Evolutionary conservation across 1,140 invertebrate genomes (phyloP).

Genomic region (Acromyrmex heyeri): DNA sequence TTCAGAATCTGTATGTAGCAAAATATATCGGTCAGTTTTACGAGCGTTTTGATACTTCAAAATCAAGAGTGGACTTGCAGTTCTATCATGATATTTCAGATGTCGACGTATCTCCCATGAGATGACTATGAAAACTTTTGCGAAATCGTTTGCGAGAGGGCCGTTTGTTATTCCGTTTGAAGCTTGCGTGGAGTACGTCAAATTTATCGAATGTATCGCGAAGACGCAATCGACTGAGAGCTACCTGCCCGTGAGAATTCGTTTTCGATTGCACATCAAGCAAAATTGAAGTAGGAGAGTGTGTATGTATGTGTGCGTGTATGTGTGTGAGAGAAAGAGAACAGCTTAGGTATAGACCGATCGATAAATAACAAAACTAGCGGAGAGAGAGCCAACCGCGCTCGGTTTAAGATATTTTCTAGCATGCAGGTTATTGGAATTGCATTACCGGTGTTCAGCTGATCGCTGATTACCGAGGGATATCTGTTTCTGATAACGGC

Average conservation of each 20-base stretch:
- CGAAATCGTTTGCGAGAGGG: constrained; percentile 48
- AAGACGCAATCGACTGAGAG: constrained; percentile 16
- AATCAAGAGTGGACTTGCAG: constrained; percentile 38
- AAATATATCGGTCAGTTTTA: constrained; percentile 28
- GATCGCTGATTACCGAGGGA: constrained; percentile 72
- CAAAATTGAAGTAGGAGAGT: not conserved
- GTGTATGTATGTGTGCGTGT: no score
- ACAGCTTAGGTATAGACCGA: constrained; percentile 1
- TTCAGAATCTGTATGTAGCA: not conserved
- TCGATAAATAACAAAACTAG: constrained; percentile 58
- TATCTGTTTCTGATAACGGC: constrained; percentile 73
- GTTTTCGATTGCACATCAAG: constrained; percentile 41
- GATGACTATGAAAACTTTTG: constrained; percentile 58
- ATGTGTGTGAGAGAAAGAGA: not conserved
- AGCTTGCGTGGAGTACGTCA: not conserved
- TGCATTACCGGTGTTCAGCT: constrained; percentile 71
- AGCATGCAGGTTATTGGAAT: constrained; percentile 72
- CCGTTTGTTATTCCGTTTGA: constrained; percentile 29
- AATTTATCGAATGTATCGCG: constrained; percentile 50
- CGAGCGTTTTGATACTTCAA: constrained; percentile 18
- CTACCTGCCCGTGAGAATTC: constrained; percentile 49
- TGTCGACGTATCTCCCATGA: not conserved
- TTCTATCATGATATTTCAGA: constrained; percentile 17
- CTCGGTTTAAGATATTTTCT: constrained; percentile 69
- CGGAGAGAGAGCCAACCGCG: constrained; percentile 25